phyloP scores from a whole-genome alignment of 92 coral and sea anemone species.

The Phenganax stokvisi region DNA sequence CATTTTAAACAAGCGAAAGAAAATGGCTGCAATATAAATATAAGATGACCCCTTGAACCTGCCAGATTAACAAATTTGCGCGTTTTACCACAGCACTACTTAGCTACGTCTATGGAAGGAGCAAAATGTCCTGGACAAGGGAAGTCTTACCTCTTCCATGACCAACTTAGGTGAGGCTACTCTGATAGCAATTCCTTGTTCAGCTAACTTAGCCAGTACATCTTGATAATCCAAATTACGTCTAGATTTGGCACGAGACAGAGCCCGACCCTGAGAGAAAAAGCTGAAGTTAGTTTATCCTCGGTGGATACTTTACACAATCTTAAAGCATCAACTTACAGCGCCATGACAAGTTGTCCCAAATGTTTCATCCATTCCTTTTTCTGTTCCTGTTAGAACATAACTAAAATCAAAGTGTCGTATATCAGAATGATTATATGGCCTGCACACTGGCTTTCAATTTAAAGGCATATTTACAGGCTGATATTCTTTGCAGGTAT shows the following conservation, averaged over 20 bases:
- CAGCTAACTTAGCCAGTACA: slow-evolving; percentile 67
- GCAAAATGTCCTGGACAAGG: too few relatives aligned
- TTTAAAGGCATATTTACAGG: too few relatives aligned
- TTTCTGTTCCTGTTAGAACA: slow-evolving; percentile 89
- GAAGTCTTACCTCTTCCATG: slow-evolving; percentile 78
- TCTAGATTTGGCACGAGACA: slow-evolving; percentile 88
- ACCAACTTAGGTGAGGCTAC: slow-evolving; percentile 95
- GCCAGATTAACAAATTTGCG: too few relatives aligned
- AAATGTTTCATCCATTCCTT: slow-evolving; percentile 83
- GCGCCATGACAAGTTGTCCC: slow-evolving; percentile 99
- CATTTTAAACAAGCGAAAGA: too few relatives aligned
- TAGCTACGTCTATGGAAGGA: too few relatives aligned
- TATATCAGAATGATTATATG: background rate
- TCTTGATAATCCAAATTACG: slow-evolving; percentile 84
- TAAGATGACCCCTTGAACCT: too few relatives aligned
- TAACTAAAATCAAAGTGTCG: slow-evolving; percentile 46
- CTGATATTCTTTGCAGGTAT: too few relatives aligned
- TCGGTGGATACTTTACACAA: too few relatives aligned
- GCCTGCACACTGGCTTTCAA: too few relatives aligned
- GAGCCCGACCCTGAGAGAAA: slow-evolving; percentile 76
- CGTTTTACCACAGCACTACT: too few relatives aligned
- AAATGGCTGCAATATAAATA: too few relatives aligned
- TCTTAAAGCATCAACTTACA: slow-evolving; percentile 47
- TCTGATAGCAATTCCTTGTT: slow-evolving; percentile 86
- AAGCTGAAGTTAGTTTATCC: background rate